Evolutionary conservation across 2,888 invertebrate species (phyloP), one percentile per base, ranked within the genome.

Genomic region (Drosophila neotestacea): DNA sequence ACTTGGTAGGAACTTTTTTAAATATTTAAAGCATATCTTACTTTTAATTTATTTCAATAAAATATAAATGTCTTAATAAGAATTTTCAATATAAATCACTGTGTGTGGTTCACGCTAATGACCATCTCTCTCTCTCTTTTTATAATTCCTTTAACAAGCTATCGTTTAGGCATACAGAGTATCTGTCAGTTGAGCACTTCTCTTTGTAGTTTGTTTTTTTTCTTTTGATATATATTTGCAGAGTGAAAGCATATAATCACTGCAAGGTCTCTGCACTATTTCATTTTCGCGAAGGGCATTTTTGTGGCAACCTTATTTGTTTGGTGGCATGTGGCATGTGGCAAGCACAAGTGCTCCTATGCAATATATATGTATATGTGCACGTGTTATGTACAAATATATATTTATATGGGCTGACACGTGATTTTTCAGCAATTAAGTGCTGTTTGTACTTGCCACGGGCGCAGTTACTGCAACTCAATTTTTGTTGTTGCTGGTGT

Each of bases 361-460:
- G 44, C n/a, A 16, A 41, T 41, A 41, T 47, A 16, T n/a, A n/a
- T 2, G 5, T 0, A 34, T 39, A 47, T 55, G 42, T 50, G 34
- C 22, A 22, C 22, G 22, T 44, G 28, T 9, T 16, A 16, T 16
- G 16, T 2, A 36, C n/a, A n/a, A n/a, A n/a, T 41, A 48, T 58
- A 47, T 52, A 46, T 42, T 36, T 63, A 27, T 61, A 39, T 61
- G 34, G 66, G 48, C 68, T 67, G 73, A 77, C 73, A 84, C 73
- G 73, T 77, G 82, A 89, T 87, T 88, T 72, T 67, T 50, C 56
- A 61, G 85, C 88, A 85, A 79, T 82, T 75, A 74, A 73, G 64
- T 64, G 59, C 73, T 59, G 64, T 73, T 75, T 82, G 70, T 80
- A 66, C 27, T 54, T 75, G 63, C 61, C 61, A 46, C 59, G 46